Evolutionary conservation across 2,888 invertebrate species (phyloP), one percentile per base, ranked within the genome.

Genomic region (Sinelater perroti): DNA sequence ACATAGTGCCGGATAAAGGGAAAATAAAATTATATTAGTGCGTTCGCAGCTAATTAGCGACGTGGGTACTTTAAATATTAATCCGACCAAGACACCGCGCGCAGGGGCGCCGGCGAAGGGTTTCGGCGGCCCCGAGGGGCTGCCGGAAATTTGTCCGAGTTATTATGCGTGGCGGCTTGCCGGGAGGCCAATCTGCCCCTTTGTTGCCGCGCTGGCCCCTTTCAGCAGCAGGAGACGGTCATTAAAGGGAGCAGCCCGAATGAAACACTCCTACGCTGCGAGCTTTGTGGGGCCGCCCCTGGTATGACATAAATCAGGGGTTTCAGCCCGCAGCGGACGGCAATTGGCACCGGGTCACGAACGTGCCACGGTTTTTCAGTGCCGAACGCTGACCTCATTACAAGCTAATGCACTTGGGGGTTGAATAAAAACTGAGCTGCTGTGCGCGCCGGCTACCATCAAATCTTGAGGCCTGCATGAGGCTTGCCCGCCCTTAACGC

Each of bases 91-190:
- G 67, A 60, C 62, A 61, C 62, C 66, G 62, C 26, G 42, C 36
- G 60, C 66, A 66, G 63, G 53, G 66, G 64, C 67, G 69, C 68
- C 67, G 67, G 69, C 68, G 65, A 61, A 64, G 54, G 67, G 67
- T 62, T 67, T 66, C 56, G 55, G 33, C 40, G 47, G 61, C 65
- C 69, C 62, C 67, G 28, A 50, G 67, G 64, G 70, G 64, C 40
- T 59, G 58, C 61, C 66, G 67, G 68, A 69, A 69, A 70, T 69
- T 70, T 70, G 69, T 67, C 64, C 64, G 61, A 67, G 67, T 68
- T 69, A 67, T 70, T 69, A 69, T 66, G 68, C 67, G 67, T 61
- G 60, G 66, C 68, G 69, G 66, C 67, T 67, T 64, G 65, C 67
- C 60, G 56, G 53, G 56, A 56, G 63, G 63, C 57, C 65, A 63